These are phyloP conservation scores for Mimas tiliae DNA, from an alignment of 2,888 invertebrate genomes.

Conservation along the genomic window DNA sequence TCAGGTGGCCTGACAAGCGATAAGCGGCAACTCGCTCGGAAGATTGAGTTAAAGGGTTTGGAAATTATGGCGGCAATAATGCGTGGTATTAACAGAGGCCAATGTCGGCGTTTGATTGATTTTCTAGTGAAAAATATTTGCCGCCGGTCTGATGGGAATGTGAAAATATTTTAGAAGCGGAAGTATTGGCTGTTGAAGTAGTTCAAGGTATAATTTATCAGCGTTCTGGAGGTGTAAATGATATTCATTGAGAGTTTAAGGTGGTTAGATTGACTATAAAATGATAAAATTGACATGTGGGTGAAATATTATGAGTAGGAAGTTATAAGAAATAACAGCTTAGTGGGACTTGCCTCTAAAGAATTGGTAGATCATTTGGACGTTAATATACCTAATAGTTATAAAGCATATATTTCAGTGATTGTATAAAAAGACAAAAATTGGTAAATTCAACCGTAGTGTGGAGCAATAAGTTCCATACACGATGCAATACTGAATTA, in stretches of 20 bases:
- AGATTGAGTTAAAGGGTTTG: conserved; percentile 45
- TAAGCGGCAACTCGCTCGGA: conserved; percentile 47
- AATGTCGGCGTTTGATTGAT: conserved; percentile 24
- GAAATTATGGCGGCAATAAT: conserved; percentile 28
- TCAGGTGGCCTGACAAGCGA: conserved; percentile 69
- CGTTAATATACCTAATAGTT: no score
- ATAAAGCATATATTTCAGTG: no score
- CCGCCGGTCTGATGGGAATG: conserved; percentile 16
- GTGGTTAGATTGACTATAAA: no score
- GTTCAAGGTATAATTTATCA: not conserved
- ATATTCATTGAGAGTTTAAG: not conserved
- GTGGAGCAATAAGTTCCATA: not conserved
- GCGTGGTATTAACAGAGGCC: conserved; percentile 25
- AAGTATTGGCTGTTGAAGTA: not conserved
- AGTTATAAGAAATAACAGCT: no score
- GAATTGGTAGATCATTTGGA: no score
- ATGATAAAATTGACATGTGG: no score
- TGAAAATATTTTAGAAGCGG: conserved; percentile 3
- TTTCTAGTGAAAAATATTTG: conserved; percentile 24
- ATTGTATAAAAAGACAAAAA: no score
- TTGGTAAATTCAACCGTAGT: no score
- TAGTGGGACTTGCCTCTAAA: no score
- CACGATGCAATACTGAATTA: not conserved
- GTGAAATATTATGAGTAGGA: no score
- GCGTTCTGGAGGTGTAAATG: not conserved